Evolutionary conservation across 2,113 vertebrate species (phyloP), one percentile per base, ranked within the genome.

Genomic region (Nannospalax galili): DNA sequence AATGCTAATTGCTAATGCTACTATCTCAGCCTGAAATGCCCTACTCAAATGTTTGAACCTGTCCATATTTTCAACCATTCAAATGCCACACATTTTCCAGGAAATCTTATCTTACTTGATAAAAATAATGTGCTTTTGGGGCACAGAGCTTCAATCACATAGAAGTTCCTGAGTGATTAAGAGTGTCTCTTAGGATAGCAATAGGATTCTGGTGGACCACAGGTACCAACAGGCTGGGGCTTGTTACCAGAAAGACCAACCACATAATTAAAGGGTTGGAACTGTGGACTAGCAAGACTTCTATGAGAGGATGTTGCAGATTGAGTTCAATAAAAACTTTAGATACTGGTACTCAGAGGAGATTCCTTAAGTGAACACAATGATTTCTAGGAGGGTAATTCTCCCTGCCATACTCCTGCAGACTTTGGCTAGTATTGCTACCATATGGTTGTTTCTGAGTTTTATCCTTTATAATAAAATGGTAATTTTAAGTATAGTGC

Each of bases 1-100:
- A 86, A 84, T 45, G 5, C 20, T 64, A 24, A 93, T 7, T 84
- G 64, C 40, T 45, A 92, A 58, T 40, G 40, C 8, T 22, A 77
- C 32, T 24, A 75, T 92, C 12, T 81, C 42, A 92, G 35, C 3
- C 60, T 88, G 16, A 48, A 93, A 81, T 73, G 15, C 4, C 40
- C 60, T 74, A 52, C 88, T 70, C 80, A 94, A 95, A 75, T 72
- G 35, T 80, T 95, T 92, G 82, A 94, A 87, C 9, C 80, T 79
- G 75, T 32, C 20, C 24, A 45, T 52, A n/a, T 87, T 77, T 96
- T 77, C 42, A 94, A 88, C 45, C 17, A 65, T 52, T 92, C 24
- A 90, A 84, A 42, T 67, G 35, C 56, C 35, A 89, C 28, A 84
- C n/a, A n/a, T 64, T 86, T 7, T 78, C 58, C n/a, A 84, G 62